phyloP scores from a whole-genome alignment of 2,113 vertebrate species.

The Eulemur macaco region DNA sequence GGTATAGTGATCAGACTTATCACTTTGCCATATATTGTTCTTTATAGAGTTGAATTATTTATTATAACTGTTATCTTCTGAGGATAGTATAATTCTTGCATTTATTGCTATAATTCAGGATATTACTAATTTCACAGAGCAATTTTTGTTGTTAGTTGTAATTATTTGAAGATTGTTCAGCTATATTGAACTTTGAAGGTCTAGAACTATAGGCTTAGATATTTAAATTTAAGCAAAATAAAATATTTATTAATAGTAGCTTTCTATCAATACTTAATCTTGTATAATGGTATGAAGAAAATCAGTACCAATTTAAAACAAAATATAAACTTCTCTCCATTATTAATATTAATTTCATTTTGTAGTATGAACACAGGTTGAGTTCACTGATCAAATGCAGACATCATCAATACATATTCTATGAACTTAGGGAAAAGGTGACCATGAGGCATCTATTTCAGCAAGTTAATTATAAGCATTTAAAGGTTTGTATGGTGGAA shows the following conservation, averaged over 20 bases:
- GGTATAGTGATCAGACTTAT: not conserved
- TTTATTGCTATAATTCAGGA: not conserved
- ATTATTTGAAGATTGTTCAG: not conserved
- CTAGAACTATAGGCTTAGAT: not conserved
- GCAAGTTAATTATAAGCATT: not conserved
- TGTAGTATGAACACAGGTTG: not conserved
- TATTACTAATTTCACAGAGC: not conserved
- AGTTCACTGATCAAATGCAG: not conserved
- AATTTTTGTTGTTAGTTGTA: not conserved
- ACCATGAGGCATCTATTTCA: not conserved
- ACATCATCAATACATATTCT: not conserved
- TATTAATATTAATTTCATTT: not conserved
- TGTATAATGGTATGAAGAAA: not conserved
- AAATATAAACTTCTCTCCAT: not conserved
- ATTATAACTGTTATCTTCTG: not conserved
- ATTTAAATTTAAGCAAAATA: constrained; percentile 2
- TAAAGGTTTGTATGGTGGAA: not conserved
- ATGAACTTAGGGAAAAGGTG: not conserved
- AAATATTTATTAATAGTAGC: not conserved
- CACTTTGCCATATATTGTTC: not conserved
- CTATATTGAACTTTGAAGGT: not conserved
- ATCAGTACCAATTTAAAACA: not conserved
- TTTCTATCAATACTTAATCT: not conserved
- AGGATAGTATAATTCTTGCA: not conserved
- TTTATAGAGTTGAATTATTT: not conserved